Evolutionary conservation across 2,113 vertebrate genomes (phyloP), one percentile per base, ranked within the genome.

Genomic region (Spea bombifrons): DNA sequence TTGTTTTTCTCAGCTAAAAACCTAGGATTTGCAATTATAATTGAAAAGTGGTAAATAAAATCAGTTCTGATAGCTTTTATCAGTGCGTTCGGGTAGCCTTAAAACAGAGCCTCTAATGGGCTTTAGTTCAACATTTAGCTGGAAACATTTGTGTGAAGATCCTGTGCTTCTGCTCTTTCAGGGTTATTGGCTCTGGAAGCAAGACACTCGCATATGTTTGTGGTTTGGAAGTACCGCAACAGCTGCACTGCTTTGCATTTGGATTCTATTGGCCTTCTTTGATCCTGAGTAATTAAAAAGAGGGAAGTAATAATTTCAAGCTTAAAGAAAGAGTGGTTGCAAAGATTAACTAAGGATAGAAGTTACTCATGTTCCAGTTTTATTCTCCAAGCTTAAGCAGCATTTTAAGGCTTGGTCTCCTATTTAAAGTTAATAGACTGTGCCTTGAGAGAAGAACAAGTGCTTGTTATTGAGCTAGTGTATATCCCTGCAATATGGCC

Each of bases 221-320:
- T 52, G 74, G 47, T 75, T 75, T 52, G 13, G 46, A 66, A 15
- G 46, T 43, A 66, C 74, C 63, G 44, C 48, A 66, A 44, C 74
- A 75, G 63, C 63, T 55, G 64, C 50, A 13, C 30, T 57, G 52
- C 43, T 57, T 13, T 57, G 55, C 12, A 6, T 57, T 59, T 57
- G 71, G 64, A 55, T 55, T 47, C 49, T 43, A 8, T 16, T 53
- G 48, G 10, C 5, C 17, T 45, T 64, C 46, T 75, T 75, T 75
- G 63, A 75, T 75, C 74, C 43, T 66, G 7, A n/a, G 43, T 55
- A 75, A 75, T 66, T 66, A 66, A 47, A 48, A 68, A 47, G 66
- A 13, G 30, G 45, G 43, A 68, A 47, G 66, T 45, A 65, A 65
- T 65, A 5, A 43, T 74, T 61, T 16, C 4, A 50, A 57, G 72